These are phyloP conservation scores for Scopus umbretta DNA, from an alignment of 2,113 vertebrate genomes.

Conservation along the genomic window DNA sequence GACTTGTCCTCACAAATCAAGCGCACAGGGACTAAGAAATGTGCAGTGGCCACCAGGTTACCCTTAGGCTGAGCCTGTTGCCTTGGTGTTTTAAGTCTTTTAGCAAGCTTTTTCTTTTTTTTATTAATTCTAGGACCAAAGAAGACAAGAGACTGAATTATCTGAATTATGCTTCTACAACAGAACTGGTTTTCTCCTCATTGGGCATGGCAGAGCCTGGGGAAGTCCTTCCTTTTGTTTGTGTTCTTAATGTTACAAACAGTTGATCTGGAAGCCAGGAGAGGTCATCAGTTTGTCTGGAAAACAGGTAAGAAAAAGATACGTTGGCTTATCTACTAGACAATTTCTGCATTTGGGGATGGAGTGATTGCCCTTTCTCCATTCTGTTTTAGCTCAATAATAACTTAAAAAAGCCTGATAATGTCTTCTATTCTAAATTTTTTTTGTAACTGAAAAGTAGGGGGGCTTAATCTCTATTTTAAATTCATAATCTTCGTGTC, in stretches of 20 bases:
- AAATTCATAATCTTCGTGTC: neutral
- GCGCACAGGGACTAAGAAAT: neutral
- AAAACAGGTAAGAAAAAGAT: constrained; percentile 85
- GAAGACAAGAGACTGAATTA: constrained; percentile 71
- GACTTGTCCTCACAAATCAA: neutral
- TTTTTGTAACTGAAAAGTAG: neutral
- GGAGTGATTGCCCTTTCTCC: neutral
- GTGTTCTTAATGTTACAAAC: constrained; percentile 76
- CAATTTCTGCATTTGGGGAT: neutral
- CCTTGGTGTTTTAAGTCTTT: neutral
- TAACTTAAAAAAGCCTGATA: neutral
- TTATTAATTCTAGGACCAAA: constrained; percentile 76
- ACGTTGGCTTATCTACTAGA: neutral
- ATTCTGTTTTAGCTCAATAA: neutral
- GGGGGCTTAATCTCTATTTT: neutral
- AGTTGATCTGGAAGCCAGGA: constrained; percentile 78
- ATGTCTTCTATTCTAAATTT: neutral
- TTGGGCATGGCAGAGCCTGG: constrained; percentile 75
- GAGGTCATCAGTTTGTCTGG: constrained; percentile 87
- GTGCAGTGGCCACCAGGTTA: neutral
- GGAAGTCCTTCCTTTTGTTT: constrained; percentile 74
- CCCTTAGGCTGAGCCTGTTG: neutral
- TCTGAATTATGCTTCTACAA: constrained; percentile 91
- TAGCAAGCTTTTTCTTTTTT: neutral
- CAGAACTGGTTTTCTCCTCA: constrained; percentile 75